A percentile compares a stretch with the other conserved stretches of the same genome.
Conservation (phyloP, 2,888 invertebrate species). For the Synanthedon myopaeformis region DNA sequence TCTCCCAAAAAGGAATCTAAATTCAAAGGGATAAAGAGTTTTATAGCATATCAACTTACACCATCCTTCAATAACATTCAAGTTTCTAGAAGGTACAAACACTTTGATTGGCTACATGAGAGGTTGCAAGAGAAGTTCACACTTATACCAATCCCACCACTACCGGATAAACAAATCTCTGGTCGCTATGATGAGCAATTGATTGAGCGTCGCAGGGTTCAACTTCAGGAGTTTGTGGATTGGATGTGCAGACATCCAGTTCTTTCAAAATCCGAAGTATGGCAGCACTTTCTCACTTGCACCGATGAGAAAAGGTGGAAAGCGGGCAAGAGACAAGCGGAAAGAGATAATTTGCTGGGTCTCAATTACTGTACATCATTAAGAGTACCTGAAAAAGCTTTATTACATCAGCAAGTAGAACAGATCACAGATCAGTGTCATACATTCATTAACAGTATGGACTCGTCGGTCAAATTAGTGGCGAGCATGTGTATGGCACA, state of each 20-base stretch:
- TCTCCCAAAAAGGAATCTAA: slow-evolving; percentile 98
- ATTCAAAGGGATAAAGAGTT: slow-evolving; percentile 96
- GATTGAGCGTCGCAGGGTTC: slow-evolving; percentile 93
- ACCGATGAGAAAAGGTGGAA: slow-evolving; percentile 99
- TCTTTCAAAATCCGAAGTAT: slow-evolving; percentile 89
- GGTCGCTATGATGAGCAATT: slow-evolving; percentile 97
- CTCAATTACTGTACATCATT: slow-evolving; percentile 92
- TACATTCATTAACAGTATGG: slow-evolving; percentile 86
- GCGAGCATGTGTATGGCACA: slow-evolving; percentile 86
- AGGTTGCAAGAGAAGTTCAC: slow-evolving; percentile 94
- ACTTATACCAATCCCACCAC: slow-evolving; percentile 93
- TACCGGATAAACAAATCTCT: slow-evolving; percentile 98
- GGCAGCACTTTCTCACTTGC: slow-evolving; percentile 97
- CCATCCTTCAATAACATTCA: slow-evolving; percentile 95
- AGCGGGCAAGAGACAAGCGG: slow-evolving; percentile 93
- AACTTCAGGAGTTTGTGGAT: slow-evolving; percentile 96
- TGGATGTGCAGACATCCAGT: slow-evolving; percentile 98
- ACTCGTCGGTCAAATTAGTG: slow-evolving; percentile 86
- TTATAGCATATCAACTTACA: slow-evolving; percentile 95
- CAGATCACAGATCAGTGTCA: slow-evolving; percentile 86
- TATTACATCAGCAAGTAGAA: slow-evolving; percentile 81
- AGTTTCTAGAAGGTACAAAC: slow-evolving; percentile 95
- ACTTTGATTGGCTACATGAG: slow-evolving; percentile 99
- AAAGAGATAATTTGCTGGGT: slow-evolving; percentile 91
- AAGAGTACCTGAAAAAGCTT: slow-evolving; percentile 83